These are phyloP conservation scores for Pogoniulus pusillus DNA, from an alignment of 2,797 vertebrate species.

Conservation along the genomic window DNA sequence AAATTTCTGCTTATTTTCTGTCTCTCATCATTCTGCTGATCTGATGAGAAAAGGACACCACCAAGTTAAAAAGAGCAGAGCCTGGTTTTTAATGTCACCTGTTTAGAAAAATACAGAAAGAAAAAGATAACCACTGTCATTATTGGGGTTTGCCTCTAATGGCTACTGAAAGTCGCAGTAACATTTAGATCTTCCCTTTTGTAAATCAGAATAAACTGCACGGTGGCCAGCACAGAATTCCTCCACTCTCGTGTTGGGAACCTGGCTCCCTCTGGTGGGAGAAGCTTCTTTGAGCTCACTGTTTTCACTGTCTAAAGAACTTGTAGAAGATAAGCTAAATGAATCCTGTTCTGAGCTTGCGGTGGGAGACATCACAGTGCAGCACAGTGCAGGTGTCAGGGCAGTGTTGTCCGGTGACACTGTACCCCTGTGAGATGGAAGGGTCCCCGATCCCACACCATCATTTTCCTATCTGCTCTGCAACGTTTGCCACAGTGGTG, in stretches of 20 bases:
- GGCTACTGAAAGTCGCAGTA: not conserved
- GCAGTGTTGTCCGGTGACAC: no score
- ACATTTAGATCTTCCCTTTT: no score
- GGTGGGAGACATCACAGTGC: no score
- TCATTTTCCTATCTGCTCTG: no score
- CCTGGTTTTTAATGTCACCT: fast-evolving
- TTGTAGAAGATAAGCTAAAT: fast-evolving
- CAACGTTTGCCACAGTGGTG: no score
- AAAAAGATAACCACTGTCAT: not conserved
- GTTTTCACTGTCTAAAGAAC: not conserved
- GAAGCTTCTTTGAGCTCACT: not conserved
- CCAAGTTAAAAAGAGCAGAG: not conserved
- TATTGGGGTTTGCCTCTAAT: not conserved
- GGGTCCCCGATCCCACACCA: no score
- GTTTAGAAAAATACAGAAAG: not conserved
- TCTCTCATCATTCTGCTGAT: not conserved
- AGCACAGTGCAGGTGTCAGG: no score
- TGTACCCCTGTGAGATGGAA: no score
- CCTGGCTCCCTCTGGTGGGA: slow-evolving; percentile 50
- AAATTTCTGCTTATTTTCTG: not conserved
- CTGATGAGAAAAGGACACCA: not conserved
- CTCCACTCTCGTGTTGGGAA: not conserved
- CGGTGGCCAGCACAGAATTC: not conserved
- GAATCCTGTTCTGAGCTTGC: fast-evolving
- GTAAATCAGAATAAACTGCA: fast-evolving